Conservation (phyloP, 2,797 vertebrate genomes). For the Fratercula arctica region DNA sequence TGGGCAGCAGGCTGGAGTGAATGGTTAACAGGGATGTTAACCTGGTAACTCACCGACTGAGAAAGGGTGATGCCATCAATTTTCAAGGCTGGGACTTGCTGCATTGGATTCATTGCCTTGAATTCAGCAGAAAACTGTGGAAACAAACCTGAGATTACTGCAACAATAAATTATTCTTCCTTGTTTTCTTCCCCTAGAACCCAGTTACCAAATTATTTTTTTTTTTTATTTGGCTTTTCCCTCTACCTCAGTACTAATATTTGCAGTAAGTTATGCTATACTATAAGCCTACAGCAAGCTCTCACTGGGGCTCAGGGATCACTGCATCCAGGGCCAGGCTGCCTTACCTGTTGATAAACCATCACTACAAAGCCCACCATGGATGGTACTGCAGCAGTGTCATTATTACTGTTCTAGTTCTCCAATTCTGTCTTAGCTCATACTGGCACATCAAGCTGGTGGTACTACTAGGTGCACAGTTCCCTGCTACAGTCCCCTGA, state of each 20-base stretch:
- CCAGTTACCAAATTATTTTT: not conserved
- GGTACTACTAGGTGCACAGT: not conserved
- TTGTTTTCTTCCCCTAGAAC: not conserved
- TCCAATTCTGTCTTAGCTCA: not conserved
- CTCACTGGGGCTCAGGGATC: not conserved
- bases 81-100: slow-evolving; percentile 91
- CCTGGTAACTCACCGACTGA: slow-evolving; percentile 88
- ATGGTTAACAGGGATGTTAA: not conserved
- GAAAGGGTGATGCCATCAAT: slow-evolving; percentile 89
- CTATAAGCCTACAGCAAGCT: not conserved
- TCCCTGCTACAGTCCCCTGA: not conserved
- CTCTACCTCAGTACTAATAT: not conserved
- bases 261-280: not conserved
- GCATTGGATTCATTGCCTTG: slow-evolving; percentile 91
- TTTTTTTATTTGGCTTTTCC: not conserved
- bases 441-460: not conserved
- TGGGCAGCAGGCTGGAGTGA: not conserved
- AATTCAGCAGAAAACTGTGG: slow-evolving; percentile 84
- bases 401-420: not conserved
- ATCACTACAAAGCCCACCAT: not conserved
- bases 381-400: not conserved
- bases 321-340: not conserved
- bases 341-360: not conserved
- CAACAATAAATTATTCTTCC: not conserved
- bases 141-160: slow-evolving; percentile 29